Base-by-base conservation (phyloP, 2,888 invertebrate genomes). In the Aromia moschata region DNA sequence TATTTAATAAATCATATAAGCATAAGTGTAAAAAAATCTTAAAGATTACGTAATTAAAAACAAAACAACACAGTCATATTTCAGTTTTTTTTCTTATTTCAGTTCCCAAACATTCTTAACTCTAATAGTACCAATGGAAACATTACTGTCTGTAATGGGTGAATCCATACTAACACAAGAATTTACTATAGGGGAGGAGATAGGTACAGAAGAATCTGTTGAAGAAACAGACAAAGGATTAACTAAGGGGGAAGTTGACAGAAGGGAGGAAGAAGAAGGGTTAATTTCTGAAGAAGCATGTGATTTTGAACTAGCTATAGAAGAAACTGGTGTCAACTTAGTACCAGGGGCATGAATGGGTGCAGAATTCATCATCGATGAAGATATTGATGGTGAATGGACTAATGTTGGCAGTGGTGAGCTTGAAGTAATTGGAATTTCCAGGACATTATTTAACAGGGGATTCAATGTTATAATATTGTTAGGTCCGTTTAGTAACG, bases 21-120 rank as follows among this genome's bases (percentile, higher is more conserved):
- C n/a, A n/a, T n/a, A n/a, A n/a, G n/a, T n/a, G n/a, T n/a, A n/a
- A n/a, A n/a, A n/a, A n/a, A n/a, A n/a, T n/a, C n/a, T n/a, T n/a
- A n/a, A n/a, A n/a, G n/a, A n/a, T n/a, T n/a, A n/a, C n/a, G n/a
- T n/a, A n/a, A n/a, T n/a, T n/a, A n/a, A n/a, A n/a, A n/a, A n/a
- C n/a, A n/a, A n/a, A n/a, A n/a, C n/a, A n/a, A n/a, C n/a, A n/a
- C n/a, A n/a, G n/a, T n/a, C n/a, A n/a, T n/a, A n/a, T n/a, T n/a
- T n/a, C n/a, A n/a, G n/a, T n/a, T 25, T 25, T 25, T 3, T 25
- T 25, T 12, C 1, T 38, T 56, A 56, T 11, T 18, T 49, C 12
- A 56, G 20, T 43, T 56, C 56, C 36, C 56, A 49, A 2, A 56
- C 41, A 17, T 49, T 30, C 16, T 49, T 56, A 12, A 56, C 49